Evolutionary conservation across 2,888 invertebrate species (phyloP).

Genomic region (Epinotia demarniana): DNA sequence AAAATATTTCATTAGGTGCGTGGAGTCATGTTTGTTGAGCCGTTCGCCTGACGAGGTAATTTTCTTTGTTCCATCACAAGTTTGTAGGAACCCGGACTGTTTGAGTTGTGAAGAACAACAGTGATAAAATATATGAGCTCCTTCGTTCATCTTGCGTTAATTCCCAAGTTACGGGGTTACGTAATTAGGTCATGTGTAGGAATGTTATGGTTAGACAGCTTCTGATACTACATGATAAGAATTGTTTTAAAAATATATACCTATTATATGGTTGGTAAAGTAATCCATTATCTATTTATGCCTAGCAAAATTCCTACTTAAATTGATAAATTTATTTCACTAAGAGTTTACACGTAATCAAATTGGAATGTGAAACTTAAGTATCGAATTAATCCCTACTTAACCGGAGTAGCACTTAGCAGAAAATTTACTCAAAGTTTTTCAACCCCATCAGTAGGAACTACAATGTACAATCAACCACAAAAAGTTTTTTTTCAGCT

Average conservation of each 20-base stretch:
- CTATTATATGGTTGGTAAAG: background rate
- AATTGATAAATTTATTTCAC: background rate
- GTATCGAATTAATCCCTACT: no score
- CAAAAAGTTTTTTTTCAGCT: no score
- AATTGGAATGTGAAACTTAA: no score
- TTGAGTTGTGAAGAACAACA: conserved; percentile 39
- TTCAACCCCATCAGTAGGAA: no score
- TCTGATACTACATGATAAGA: background rate
- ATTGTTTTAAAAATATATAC: no score
- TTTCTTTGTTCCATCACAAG: conserved; percentile 54
- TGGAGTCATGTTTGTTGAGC: conserved; percentile 51
- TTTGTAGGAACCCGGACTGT: conserved; percentile 29
- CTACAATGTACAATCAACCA: no score
- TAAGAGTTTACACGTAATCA: no score
- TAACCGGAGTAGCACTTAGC: no score
- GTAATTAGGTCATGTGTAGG: conserved; percentile 4
- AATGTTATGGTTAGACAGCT: background rate
- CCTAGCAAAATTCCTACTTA: background rate
- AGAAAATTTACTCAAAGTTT: no score
- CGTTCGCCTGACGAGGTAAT: conserved; percentile 56
- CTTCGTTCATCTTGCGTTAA: conserved; percentile 5
- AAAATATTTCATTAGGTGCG: conserved; percentile 63
- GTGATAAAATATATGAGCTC: conserved; percentile 24
- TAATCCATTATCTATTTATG: no score
- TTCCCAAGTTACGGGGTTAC: conserved; percentile 2